Conservation (phyloP, 2,888 invertebrate species). For the Ennomos quercinarius region DNA sequence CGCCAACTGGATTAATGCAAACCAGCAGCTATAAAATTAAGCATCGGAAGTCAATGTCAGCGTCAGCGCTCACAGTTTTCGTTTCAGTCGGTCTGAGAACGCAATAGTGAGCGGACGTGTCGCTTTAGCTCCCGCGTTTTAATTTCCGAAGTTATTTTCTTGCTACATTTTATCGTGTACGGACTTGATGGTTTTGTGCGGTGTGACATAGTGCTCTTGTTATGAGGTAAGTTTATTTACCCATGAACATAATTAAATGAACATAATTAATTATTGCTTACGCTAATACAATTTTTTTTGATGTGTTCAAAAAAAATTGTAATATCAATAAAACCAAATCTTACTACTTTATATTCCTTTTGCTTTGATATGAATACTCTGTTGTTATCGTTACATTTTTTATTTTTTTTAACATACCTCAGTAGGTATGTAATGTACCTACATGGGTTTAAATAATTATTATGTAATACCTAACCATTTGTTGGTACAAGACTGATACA, state of each 20-base stretch:
- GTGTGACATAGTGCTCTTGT: constrained; percentile 17
- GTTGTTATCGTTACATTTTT: too few species aligned
- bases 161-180: constrained; percentile 14
- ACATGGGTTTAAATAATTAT: too few species aligned
- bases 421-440: too few species aligned
- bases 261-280: too few species aligned
- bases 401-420: too few species aligned
- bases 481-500: too few species aligned
- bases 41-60: constrained; percentile 41
- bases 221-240: constrained; percentile 14
- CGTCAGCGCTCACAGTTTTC: constrained; percentile 27
- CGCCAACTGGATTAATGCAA: constrained; percentile 13
- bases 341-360: too few species aligned
- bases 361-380: too few species aligned
- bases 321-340: too few species aligned
- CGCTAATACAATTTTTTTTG: too few species aligned
- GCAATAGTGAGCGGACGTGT: constrained; percentile 23
- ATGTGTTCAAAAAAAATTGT: too few species aligned
- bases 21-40: constrained; percentile 25
- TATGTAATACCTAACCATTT: too few species aligned
- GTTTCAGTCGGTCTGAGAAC: constrained; percentile 37
- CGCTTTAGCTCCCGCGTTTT: constrained; percentile 21
- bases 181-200: constrained; percentile 11
- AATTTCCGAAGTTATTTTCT: constrained; percentile 31
- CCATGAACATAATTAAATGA: not conserved